phyloP scores from a whole-genome alignment of 2,797 vertebrate species.

The Nannoperca australis region DNA sequence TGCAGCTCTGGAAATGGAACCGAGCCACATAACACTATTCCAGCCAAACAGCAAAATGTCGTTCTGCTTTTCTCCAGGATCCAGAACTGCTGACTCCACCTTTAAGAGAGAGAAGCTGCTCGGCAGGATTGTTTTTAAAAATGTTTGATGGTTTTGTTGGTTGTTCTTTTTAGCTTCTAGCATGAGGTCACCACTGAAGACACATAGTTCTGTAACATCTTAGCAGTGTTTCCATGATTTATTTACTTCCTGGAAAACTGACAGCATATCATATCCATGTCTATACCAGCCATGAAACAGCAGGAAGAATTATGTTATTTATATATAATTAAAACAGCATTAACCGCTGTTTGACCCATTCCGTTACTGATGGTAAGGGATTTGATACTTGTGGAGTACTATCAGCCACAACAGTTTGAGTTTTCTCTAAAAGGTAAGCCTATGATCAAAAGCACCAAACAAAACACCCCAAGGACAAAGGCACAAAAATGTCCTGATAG shows the following conservation, averaged over 20 bases:
- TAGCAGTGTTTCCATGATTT: no score
- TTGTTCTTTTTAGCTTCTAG: not conserved
- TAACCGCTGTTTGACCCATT: not conserved
- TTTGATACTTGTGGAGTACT: not conserved
- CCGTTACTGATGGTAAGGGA: not conserved
- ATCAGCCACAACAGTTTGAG: not conserved
- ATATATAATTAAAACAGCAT: not conserved
- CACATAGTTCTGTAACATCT: no score
- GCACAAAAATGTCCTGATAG: not conserved
- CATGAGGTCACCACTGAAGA: not conserved
- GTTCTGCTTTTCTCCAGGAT: no score
- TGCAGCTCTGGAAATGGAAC: no score
- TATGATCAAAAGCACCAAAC: not conserved
- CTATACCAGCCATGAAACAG: no score
- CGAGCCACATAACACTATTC: no score
- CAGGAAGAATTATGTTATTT: not conserved
- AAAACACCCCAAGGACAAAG: not conserved
- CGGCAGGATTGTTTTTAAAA: conserved; percentile 3
- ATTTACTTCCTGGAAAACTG: no score
- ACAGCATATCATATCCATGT: no score
- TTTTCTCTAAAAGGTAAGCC: not conserved
- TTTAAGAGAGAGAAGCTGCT: not conserved
- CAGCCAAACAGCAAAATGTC: no score
- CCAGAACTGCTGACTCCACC: no score
- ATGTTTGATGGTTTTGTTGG: not conserved